A percentile compares a stretch with the other conserved stretches of the same genome.
phyloP scores from a whole-genome alignment of 2,113 vertebrate genomes.

The Oncorhynchus kisutch region DNA sequence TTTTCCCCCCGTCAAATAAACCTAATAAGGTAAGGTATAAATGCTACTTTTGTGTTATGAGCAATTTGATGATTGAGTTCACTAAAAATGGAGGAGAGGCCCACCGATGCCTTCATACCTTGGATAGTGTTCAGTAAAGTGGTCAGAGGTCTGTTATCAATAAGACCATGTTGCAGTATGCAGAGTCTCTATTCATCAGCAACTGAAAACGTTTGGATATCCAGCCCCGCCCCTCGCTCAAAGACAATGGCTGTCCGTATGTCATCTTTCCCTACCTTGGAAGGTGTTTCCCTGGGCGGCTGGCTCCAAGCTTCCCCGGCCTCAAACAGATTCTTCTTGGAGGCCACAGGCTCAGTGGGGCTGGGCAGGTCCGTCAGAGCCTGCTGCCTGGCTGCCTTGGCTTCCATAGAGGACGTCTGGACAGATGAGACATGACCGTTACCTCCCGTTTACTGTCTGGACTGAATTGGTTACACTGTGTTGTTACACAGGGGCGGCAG shows the following conservation, averaged over 20 bases:
- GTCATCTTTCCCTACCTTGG: conserved; percentile 69
- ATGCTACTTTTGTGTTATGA: neutral
- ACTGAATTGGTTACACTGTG: neutral
- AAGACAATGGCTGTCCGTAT: too few relatives aligned
- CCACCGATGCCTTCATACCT: too few relatives aligned
- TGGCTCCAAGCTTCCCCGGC: conserved; percentile 75
- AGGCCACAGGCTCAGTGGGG: conserved; percentile 73
- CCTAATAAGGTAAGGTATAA: too few relatives aligned
- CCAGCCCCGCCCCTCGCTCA: too few relatives aligned
- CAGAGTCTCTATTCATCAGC: too few relatives aligned
- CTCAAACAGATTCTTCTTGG: conserved; percentile 81
- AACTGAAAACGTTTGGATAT: too few relatives aligned
- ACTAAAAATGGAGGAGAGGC: too few relatives aligned
- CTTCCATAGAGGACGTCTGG: conserved; percentile 67
- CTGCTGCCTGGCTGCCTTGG: conserved; percentile 68
- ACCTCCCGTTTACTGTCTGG: neutral
- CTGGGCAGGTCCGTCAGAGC: conserved; percentile 75
- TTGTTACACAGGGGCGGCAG: too few relatives aligned
- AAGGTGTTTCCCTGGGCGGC: conserved; percentile 35
- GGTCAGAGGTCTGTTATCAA: too few relatives aligned
- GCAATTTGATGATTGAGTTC: too few relatives aligned
- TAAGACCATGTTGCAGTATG: too few relatives aligned
- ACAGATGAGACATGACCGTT: neutral
- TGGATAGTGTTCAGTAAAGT: too few relatives aligned
- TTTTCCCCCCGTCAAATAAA: neutral